Base-by-base conservation (phyloP, 35 echinoderm and acorn worm species). In the Apostichopus parvimensis region DNA sequence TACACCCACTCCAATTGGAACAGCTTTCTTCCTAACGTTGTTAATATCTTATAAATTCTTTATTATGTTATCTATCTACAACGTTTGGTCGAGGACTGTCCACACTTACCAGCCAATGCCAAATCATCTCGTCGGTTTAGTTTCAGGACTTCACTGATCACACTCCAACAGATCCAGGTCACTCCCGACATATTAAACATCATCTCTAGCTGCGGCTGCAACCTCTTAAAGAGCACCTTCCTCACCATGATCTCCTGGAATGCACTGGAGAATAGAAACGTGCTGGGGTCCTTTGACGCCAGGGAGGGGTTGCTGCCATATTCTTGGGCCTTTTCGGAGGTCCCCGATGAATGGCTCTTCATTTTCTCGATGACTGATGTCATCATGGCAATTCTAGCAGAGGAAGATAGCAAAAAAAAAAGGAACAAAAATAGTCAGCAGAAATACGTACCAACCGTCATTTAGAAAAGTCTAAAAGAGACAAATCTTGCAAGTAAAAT, bases 81-180 rank as follows among this genome's bases (percentile, higher is more conserved):
- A 45, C 3, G 34, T 45, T 45, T 45, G 34, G 34, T 3, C 34
- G 34, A 2, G 34, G 34, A 45, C 34, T 45, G 34, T 45, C 34
- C 34, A 45, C 34, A 28, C 77, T 82, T 91, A 97, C 96, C 93
- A 77, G 93, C 96, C 45, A 92, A 92, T 28, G 78, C 79, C 4
- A 97, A 80, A 18, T 97, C 96, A 95, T 97, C 94, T 70, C 94
- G 95, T 14, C 96, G 79, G 60, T 95, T 75, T 14, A 97, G 77
- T 17, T 91, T 88, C 1, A 92, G 80, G 7, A 97, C 52, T 91
- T 97, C 96, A 58, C 85, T 21, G 52, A 97, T 82, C 57, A 95
- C 89, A 24, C 80, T 77, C 54, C 91, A 65, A 59, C 96, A 97
- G 57, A 97, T 95, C 96, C 96, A 97, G 15, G 82, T 80, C 15